phyloP scores from a whole-genome alignment of 2,797 vertebrate species.

The Okamejei kenojei region DNA sequence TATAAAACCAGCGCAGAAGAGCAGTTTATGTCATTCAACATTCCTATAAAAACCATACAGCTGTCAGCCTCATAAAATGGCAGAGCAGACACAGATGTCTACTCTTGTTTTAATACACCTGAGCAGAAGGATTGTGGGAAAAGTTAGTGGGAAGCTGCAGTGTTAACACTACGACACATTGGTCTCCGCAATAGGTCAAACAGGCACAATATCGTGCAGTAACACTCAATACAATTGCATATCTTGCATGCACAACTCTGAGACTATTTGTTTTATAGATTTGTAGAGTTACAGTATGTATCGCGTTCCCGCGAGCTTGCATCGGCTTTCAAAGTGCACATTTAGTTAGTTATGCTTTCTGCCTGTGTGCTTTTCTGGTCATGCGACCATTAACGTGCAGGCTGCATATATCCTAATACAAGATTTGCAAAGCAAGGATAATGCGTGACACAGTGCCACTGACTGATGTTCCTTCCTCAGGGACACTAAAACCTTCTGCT shows the following conservation, averaged over 20 bases:
- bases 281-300: too few relatives aligned
- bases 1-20: not conserved
- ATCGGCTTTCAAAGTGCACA: not conserved
- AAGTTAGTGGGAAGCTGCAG: not conserved
- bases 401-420: not conserved
- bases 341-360: not conserved
- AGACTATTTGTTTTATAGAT: not conserved
- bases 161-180: not conserved
- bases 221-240: not conserved
- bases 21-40: not conserved
- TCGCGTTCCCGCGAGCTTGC: too few relatives aligned
- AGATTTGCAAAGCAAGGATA: not conserved
- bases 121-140: not conserved
- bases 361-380: not conserved
- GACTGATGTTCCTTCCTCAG: not conserved
- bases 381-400: not conserved
- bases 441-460: conserved; percentile 15
- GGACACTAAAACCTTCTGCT: not conserved
- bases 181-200: not conserved
- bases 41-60: not conserved
- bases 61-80: conserved; percentile 13
- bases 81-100: conserved; percentile 17
- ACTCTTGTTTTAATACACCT: not conserved
- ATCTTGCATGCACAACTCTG: not conserved
- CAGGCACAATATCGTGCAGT: not conserved